Evolutionary conservation across 2,888 invertebrate genomes (phyloP), one percentile per base, ranked within the genome.

Genomic region (Orthosia gothica): DNA sequence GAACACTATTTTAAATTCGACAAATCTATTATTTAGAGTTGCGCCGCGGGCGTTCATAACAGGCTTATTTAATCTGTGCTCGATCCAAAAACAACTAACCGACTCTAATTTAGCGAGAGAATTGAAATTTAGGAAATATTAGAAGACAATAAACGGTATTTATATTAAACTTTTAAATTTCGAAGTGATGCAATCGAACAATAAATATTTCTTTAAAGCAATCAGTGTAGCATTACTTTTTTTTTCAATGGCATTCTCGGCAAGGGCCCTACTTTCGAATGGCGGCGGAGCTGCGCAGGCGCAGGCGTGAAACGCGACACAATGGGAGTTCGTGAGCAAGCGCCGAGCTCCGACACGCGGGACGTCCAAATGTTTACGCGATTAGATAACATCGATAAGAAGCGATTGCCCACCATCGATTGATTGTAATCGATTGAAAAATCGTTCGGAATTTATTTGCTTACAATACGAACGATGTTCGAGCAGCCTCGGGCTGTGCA

Each of bases 341-440:
- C 85, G 82, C 64, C 79, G 86, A 79, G 83, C 86, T 72, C 84
- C 84, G 74, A 86, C 90, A 86, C 89, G 87, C 89, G 86, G 87
- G 81, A 89, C 91, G 93, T 95, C 94, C 91, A 93, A 95, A 95
- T 95, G 94, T 95, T 95, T 94, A 95, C 93, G 93, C 93, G 93
- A 90, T 90, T 89, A 91, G 93, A 93, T 91, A 89, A 85, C 88
- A 92, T 92, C 92, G 90, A 91, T 91, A 89, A 88, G 89, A 89
- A 74, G 79, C 91, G 88, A 91, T 91, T 89, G 91, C 86, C 87
- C 86, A 89, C 88, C 84, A 90, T 91, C 89, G 79, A 89, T 90
- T 85, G 90, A 92, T 90, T 89, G 86, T 85, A 89, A 88, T 86
- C 85, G 85, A 84, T 82, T 87, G 72, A 88, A 89, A 88, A 87